Base-by-base conservation (phyloP, 2,113 vertebrate genomes). In the Tauraco erythrolophus region DNA sequence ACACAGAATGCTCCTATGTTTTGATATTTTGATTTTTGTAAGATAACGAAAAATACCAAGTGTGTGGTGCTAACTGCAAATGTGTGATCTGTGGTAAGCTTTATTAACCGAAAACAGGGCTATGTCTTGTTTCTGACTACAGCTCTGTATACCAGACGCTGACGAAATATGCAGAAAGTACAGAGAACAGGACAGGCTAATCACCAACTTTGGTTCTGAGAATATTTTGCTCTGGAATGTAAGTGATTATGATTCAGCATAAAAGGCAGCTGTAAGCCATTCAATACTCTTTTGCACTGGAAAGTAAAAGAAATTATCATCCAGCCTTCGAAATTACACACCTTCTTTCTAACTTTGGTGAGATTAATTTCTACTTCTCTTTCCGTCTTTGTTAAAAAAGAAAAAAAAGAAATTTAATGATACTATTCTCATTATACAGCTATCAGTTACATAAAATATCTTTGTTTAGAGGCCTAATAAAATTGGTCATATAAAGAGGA, bases 401-500 rank as follows among this genome's bases (percentile, higher is more conserved):
- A 19, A 80, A 19, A 43, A 96, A 96, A 95, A 95, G 25, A 89
- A 81, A 96, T 91, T 94, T 98, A 94, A 95, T 96, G 93, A 91
- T 94, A 95, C 76, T 88, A 77, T 96, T 96, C 96, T 97, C 75
- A 95, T 96, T 93, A 97, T 90, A 86, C 84, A 96, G 77, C 68
- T 95, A 97, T 97, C 84, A 91, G 97, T 98, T 98, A 92, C 97
- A 97, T 96, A 98, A 98, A 98, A 98, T 98, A 97, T 98, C 98
- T 98, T 98, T 98, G 98, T 98, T 98, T 98, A 97, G 98, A 97
- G 97, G 96, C 93, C 89, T 98, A 98, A 98, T 98, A 98, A 98
- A 98, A 98, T 93, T 98, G 98, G 98, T 97, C 98, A 98, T 98
- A 98, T 98, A 98, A 98, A 98, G 98, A 98, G 97, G 95, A 98